phyloP scores from a whole-genome alignment of 1,140 invertebrate species.

The Uloborus diversus region DNA sequence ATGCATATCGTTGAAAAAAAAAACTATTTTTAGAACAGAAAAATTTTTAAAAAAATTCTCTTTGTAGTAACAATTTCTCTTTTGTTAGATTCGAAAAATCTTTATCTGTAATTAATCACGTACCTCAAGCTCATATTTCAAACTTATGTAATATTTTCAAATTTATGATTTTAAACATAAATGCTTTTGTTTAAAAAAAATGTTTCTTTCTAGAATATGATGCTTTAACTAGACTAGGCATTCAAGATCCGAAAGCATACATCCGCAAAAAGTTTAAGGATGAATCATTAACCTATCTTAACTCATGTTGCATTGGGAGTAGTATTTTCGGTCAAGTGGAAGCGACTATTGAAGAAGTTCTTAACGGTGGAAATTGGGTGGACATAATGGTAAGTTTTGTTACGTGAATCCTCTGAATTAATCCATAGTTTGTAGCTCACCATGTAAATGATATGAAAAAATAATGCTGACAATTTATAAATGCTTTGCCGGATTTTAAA shows the following conservation, averaged over 20 bases:
- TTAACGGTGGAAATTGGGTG: slow-evolving; percentile 77
- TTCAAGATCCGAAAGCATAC: slow-evolving; percentile 84
- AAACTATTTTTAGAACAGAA: too few relatives aligned
- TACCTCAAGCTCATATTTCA: too few relatives aligned
- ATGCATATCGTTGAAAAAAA: too few relatives aligned
- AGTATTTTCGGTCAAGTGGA: slow-evolving; percentile 81
- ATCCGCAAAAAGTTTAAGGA: slow-evolving; percentile 79
- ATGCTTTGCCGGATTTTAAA: too few relatives aligned
- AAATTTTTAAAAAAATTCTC: not conserved
- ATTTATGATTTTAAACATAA: too few relatives aligned
- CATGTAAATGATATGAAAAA: too few relatives aligned
- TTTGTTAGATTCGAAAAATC: not conserved
- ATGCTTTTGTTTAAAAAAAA: too few relatives aligned
- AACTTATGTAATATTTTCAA: too few relatives aligned
- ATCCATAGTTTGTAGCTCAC: too few relatives aligned
- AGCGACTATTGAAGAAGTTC: slow-evolving; percentile 84
- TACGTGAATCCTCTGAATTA: too few relatives aligned
- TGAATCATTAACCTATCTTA: slow-evolving; percentile 71
- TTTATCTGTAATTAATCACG: too few relatives aligned
- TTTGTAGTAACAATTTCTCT: not conserved
- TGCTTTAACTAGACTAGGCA: slow-evolving; percentile 83
- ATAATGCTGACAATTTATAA: too few relatives aligned
- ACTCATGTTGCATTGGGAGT: slow-evolving; percentile 80
- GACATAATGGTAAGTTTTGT: slow-evolving; percentile 74
- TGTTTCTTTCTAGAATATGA: slow-evolving; percentile 79